Conservation (phyloP, 2,888 invertebrate species). For the Cecidostiba fungosa region DNA sequence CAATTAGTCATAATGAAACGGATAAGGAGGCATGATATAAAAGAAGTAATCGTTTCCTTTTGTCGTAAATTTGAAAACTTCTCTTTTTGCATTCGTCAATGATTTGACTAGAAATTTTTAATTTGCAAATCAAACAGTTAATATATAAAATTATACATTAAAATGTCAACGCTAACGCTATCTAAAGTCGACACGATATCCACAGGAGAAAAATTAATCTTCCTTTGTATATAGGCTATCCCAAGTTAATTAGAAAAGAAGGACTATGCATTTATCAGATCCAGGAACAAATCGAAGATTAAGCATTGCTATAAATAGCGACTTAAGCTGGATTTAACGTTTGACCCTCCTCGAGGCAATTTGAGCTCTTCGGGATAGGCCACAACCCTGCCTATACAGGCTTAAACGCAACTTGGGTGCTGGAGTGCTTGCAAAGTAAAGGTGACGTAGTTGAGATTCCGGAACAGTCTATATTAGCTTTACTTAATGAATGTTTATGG, state of each 20-base stretch:
- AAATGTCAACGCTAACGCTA: no score
- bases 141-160: no score
- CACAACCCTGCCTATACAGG: neutral
- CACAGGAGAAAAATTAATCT: neutral
- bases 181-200: neutral
- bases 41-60: no score
- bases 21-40: no score
- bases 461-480: constrained; percentile 1
- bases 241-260: neutral
- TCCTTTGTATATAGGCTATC: neutral
- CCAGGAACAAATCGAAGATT: neutral
- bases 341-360: constrained; percentile 27
- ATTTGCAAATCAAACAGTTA: no score
- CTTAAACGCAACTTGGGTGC: neutral
- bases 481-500: constrained; percentile 13
- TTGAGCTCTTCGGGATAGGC: neutral
- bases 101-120: no score
- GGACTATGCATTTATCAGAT: neutral
- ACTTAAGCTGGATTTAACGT: constrained; percentile 31
- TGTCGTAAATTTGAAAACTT: no score
- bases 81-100: no score
- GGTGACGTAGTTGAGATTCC: constrained; percentile 6
- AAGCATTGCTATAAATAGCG: constrained; percentile 3
- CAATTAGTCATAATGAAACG: no score
- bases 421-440: neutral